A percentile compares a stretch with the other conserved stretches of the same genome.
Conservation (phyloP, 2,797 vertebrate species). For the Rhinichthys osculus region DNA sequence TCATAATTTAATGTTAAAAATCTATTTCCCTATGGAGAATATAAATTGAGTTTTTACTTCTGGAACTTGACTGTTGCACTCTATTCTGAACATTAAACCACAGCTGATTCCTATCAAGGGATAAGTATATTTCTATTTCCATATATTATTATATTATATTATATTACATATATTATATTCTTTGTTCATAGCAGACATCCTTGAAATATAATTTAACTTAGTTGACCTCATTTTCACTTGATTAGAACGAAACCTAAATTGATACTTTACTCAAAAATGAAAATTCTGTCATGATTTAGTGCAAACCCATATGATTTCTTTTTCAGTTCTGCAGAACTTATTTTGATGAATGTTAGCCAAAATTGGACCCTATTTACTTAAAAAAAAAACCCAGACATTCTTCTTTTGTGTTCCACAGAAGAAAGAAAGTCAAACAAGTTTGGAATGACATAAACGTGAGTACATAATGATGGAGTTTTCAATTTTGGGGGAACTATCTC, state of each 20-base stretch:
- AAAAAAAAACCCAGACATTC: background rate
- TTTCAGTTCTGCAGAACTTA: background rate
- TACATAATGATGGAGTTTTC: background rate
- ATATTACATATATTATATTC: background rate
- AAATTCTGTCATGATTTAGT: background rate
- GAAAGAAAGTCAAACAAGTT: background rate
- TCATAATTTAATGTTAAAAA: background rate
- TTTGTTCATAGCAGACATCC: background rate
- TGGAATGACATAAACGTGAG: background rate
- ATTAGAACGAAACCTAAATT: background rate
- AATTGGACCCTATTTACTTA: background rate
- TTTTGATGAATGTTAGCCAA: background rate
- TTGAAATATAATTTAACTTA: background rate
- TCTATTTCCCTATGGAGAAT: background rate
- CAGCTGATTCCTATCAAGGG: background rate
- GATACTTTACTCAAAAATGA: background rate
- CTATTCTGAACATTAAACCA: background rate
- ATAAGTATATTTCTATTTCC: background rate
- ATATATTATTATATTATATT: background rate
- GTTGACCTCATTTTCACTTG: background rate
- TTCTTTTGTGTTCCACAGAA: slow-evolving; percentile 9
- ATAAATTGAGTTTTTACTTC: no score
- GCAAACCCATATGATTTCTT: background rate
- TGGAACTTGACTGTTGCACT: no score
- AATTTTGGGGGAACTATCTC: background rate